phyloP scores from a whole-genome alignment of 2,797 vertebrate genomes.

The Tolypeutes matacus region DNA sequence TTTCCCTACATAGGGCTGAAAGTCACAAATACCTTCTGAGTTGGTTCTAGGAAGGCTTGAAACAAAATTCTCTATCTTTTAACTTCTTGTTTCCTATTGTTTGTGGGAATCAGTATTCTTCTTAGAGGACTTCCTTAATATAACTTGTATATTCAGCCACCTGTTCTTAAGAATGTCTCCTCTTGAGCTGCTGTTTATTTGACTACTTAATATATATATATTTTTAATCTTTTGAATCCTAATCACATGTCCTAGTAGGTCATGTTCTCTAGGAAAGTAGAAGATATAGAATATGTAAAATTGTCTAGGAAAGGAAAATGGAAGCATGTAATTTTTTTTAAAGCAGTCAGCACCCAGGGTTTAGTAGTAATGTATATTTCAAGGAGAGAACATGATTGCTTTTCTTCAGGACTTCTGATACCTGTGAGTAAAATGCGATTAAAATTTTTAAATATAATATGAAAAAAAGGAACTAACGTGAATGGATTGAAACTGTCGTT shows the following conservation, averaged over 20 bases:
- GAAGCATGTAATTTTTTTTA: constrained; percentile 30
- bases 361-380: constrained; percentile 49
- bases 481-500: constrained; percentile 50
- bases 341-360: background rate
- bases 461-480: background rate
- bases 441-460: background rate
- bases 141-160: constrained; percentile 51
- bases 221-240: constrained; percentile 57
- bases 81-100: constrained; percentile 66
- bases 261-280: constrained; percentile 50
- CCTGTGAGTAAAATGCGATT: background rate
- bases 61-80: constrained; percentile 62
- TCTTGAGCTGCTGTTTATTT: constrained; percentile 74
- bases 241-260: constrained; percentile 55
- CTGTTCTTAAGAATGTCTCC: constrained; percentile 75
- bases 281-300: constrained; percentile 36
- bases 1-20: constrained; percentile 78
- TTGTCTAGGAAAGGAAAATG: background rate
- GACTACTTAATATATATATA: constrained; percentile 51
- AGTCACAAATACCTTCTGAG: constrained; percentile 57
- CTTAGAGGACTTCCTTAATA: constrained; percentile 70
- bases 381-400: constrained; percentile 37
- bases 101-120: constrained; percentile 73
- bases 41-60: constrained; percentile 73
- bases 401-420: constrained; percentile 42